Conservation (phyloP, 1,140 invertebrate species). For the Helicoverpa zea region DNA sequence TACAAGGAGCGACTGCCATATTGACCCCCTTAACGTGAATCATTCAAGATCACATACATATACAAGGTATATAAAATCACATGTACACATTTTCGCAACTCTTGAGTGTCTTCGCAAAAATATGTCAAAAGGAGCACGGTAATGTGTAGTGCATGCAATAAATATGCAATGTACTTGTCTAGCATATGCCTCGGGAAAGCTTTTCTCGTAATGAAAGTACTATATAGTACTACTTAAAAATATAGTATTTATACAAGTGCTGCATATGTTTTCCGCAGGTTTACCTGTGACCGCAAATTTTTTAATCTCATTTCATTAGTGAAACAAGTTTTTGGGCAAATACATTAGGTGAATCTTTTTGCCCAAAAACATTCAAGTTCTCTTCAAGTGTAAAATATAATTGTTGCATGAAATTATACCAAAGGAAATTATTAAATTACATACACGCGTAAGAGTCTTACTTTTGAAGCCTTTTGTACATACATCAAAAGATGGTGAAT, state of each 20-base stretch:
- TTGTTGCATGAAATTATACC: background rate
- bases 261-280: no score
- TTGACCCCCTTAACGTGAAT: no score
- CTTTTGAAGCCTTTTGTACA: background rate
- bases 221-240: background rate
- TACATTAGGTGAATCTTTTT: background rate
- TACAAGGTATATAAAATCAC: background rate
- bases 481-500: background rate
- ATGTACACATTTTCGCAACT: background rate
- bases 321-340: no score
- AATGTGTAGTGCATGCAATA: background rate
- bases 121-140: background rate
- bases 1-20: no score
- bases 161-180: background rate
- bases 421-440: slow-evolving; percentile 18
- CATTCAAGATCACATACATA: background rate
- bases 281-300: no score
- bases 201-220: background rate
- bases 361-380: background rate
- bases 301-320: no score
- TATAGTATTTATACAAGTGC: no score
- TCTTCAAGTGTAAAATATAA: background rate
- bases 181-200: background rate
- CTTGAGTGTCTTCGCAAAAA: background rate
- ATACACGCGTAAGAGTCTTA: slow-evolving; percentile 5